phyloP scores from a whole-genome alignment of 1,140 invertebrate species.

The Hylaeus volcanicus region DNA sequence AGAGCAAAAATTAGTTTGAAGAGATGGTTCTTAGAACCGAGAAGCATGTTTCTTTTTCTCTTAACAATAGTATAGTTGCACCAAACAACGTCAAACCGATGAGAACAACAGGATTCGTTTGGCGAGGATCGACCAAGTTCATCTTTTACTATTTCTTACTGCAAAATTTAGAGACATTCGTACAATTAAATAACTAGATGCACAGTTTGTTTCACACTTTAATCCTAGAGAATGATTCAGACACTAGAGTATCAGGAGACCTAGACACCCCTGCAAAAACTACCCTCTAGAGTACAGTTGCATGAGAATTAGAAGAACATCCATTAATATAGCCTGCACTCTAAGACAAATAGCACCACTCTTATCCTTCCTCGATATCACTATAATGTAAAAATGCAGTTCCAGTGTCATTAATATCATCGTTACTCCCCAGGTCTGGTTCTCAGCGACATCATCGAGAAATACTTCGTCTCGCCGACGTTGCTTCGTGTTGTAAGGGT shows the following conservation, averaged over 20 bases:
- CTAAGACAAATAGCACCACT: not conserved
- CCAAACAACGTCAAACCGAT: not conserved
- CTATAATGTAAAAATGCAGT: not conserved
- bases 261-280: not conserved
- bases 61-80: too few relatives aligned
- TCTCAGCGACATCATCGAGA: slow-evolving; percentile 96
- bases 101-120: not conserved
- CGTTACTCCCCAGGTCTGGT: slow-evolving; percentile 88
- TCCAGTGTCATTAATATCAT: too few relatives aligned
- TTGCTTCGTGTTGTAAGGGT: slow-evolving; percentile 97
- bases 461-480: slow-evolving; percentile 98
- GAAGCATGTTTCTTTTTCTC: slow-evolving; percentile 6
- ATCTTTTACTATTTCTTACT: not conserved
- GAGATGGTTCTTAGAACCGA: slow-evolving; percentile 17
- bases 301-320: slow-evolving; percentile 21
- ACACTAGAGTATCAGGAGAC: not conserved
- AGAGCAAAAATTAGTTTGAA: not conserved
- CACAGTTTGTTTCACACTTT: not conserved
- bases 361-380: not conserved
- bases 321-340: not conserved
- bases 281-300: not conserved
- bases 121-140: not conserved
- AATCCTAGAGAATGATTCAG: not conserved
- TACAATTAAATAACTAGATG: not conserved
- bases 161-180: not conserved